phyloP scores from a whole-genome alignment of 1,140 invertebrate genomes.

The Apocrypta bakeri region DNA sequence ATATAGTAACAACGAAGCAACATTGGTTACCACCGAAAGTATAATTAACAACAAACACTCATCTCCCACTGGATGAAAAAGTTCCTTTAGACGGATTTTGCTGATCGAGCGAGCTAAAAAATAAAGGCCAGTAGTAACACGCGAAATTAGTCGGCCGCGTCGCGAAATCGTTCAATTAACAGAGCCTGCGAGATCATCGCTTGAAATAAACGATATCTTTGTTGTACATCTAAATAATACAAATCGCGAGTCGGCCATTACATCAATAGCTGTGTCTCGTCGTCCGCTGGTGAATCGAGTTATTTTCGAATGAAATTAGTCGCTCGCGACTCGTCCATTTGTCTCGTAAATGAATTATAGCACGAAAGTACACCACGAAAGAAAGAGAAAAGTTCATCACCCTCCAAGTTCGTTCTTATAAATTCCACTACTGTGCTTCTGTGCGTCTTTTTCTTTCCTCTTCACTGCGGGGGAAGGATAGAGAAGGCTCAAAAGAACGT shows the following conservation, averaged over 20 bases:
- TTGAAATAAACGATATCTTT: too few relatives aligned
- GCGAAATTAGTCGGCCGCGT: too few relatives aligned
- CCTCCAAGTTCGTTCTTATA: constrained; percentile 11
- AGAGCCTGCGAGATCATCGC: too few relatives aligned
- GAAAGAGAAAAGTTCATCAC: constrained; percentile 26
- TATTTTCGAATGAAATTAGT: constrained; percentile 37
- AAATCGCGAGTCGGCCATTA: not conserved
- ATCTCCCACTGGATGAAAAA: too few relatives aligned
- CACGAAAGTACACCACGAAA: not conserved
- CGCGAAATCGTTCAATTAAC: too few relatives aligned
- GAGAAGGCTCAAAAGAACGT: constrained; percentile 19
- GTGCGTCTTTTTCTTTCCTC: not conserved
- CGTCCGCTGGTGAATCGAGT: constrained; percentile 22
- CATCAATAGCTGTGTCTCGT: not conserved
- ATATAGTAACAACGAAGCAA: too few relatives aligned
- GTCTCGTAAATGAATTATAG: constrained; percentile 41
- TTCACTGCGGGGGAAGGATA: not conserved
- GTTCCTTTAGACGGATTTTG: too few relatives aligned
- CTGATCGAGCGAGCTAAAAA: too few relatives aligned
- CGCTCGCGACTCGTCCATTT: constrained; percentile 34
- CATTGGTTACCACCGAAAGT: too few relatives aligned
- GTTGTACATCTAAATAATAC: too few relatives aligned
- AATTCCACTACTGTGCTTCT: constrained; percentile 1
- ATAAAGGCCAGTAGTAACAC: too few relatives aligned
- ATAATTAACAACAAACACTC: too few relatives aligned